Percentiles rank a stretch among this genome's conserved stretches.
These are phyloP conservation scores for Dryobotodes eremita DNA, from an alignment of 2,888 invertebrate species.

Conservation along the genomic window DNA sequence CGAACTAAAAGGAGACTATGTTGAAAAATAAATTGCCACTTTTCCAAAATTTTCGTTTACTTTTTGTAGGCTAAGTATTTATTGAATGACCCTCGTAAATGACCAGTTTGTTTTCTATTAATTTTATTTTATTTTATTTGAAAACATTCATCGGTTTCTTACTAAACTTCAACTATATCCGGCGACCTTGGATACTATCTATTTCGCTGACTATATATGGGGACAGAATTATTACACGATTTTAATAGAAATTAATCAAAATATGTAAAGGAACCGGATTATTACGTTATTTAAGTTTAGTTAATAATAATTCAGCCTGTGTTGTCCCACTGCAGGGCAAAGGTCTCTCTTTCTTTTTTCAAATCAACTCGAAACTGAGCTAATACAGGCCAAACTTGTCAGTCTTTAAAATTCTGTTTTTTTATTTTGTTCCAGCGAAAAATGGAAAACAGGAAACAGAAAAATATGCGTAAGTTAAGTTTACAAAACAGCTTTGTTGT, in stretches of 20 bases:
- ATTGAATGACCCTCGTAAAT: no score
- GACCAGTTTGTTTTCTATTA: no score
- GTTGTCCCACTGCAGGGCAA: neutral
- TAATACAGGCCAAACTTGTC: neutral
- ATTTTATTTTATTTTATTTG: no score
- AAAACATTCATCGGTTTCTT: no score
- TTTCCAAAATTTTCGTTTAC: no score
- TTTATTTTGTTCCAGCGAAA: neutral
- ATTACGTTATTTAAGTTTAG: neutral
- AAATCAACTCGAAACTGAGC: neutral
- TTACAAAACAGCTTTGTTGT: constrained; percentile 1
- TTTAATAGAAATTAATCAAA: neutral
- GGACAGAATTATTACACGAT: neutral
- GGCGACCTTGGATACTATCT: no score
- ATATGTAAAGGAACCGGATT: neutral
- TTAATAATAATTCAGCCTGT: neutral
- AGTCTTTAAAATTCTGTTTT: no score
- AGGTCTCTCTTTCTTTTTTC: neutral
- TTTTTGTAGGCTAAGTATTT: no score
- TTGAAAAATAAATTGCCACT: no score
- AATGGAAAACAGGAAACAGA: neutral
- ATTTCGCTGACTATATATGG: no score
- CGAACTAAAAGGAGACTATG: no score
- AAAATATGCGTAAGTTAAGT: neutral
- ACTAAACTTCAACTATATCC: no score